phyloP scores from a whole-genome alignment of 2,113 vertebrate genomes.

The Phocoena phocoena region DNA sequence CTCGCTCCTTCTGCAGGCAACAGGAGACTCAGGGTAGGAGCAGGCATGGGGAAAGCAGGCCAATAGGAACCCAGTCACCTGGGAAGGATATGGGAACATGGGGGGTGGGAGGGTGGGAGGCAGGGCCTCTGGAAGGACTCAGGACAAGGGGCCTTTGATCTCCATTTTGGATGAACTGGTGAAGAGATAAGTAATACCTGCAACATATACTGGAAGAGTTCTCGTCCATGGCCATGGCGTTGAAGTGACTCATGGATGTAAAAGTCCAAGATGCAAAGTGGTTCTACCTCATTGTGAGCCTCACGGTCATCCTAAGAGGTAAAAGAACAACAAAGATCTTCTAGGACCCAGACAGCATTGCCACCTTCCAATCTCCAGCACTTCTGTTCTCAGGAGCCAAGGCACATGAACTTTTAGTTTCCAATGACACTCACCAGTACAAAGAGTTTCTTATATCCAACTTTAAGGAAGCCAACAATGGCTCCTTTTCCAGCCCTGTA shows the following conservation, averaged over 20 bases:
- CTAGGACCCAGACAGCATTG: not conserved
- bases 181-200: slow-evolving; percentile 81
- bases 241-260: slow-evolving; percentile 91
- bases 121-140: not conserved
- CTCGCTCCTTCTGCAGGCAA: slow-evolving; percentile 85
- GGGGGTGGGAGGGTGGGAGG: not conserved
- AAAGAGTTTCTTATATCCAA: slow-evolving; percentile 95
- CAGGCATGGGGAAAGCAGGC: not conserved
- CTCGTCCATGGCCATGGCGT: slow-evolving; percentile 90
- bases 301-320: slow-evolving; percentile 87
- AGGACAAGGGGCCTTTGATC: not conserved
- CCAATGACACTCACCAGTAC: slow-evolving; percentile 88
- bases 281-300: slow-evolving; percentile 91
- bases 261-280: slow-evolving; percentile 93
- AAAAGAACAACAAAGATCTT: not conserved
- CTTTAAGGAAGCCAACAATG: slow-evolving; percentile 92
- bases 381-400: not conserved
- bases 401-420: not conserved
- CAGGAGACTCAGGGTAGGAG: not conserved
- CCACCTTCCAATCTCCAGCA: not conserved
- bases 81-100: not conserved
- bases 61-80: not conserved
- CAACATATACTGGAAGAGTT: slow-evolving; percentile 92
- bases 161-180: not conserved
- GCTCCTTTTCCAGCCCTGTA: slow-evolving; percentile 85